Evolutionary conservation across 2,888 invertebrate species (phyloP).

Genomic region (Chrysodeixis includens): DNA sequence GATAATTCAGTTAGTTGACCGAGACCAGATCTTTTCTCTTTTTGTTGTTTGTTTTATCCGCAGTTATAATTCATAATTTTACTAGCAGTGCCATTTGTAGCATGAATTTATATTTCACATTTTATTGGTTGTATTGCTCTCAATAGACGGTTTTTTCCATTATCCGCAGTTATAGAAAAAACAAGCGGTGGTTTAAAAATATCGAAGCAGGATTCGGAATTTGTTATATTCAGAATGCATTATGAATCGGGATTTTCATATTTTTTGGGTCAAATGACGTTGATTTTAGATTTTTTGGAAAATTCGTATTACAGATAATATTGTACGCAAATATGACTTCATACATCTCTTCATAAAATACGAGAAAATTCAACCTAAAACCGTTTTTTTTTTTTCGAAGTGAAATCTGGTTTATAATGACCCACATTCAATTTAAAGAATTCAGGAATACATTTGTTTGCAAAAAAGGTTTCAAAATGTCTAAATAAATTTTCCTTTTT

Average conservation of each 20-base stretch:
- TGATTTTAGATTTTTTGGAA: too few species aligned
- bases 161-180: slow-evolving; percentile 28
- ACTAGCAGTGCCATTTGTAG: slow-evolving; percentile 37
- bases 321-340: too few species aligned
- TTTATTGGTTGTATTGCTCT: slow-evolving; percentile 36
- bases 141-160: slow-evolving; percentile 34
- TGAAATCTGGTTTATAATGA: not conserved
- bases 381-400: too few species aligned
- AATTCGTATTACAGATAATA: too few species aligned
- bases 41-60: slow-evolving; percentile 33
- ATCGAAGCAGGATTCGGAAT: not conserved
- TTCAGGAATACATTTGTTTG: not conserved
- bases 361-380: too few species aligned
- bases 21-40: slow-evolving; percentile 28
- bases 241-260: too few species aligned
- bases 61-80: slow-evolving; percentile 50
- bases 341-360: too few species aligned
- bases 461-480: not conserved
- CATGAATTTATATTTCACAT: slow-evolving; percentile 52
- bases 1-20: slow-evolving; percentile 37
- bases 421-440: not conserved
- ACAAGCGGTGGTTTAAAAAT: slow-evolving; percentile 1
- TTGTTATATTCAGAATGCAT: not conserved
- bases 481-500: not conserved
- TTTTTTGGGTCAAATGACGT: too few species aligned